These are phyloP conservation scores for Macquaria australasica DNA, from an alignment of 2,113 vertebrate species.

Conservation along the genomic window DNA sequence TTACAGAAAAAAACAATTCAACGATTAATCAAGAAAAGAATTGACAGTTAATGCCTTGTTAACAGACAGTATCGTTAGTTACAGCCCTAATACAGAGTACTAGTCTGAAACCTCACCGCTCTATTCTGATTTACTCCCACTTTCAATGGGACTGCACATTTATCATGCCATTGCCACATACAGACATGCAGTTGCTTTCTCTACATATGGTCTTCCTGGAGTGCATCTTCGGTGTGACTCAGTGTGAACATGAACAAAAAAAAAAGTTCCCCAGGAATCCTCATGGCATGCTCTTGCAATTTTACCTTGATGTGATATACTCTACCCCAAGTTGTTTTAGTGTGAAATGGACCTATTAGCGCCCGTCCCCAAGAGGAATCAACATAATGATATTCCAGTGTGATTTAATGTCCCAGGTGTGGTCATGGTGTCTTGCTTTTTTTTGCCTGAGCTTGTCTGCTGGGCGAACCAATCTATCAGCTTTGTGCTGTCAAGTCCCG, in stretches of 20 bases:
- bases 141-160: conserved; percentile 15
- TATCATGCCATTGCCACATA: conserved; percentile 2
- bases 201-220: neutral
- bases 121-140: conserved; percentile 6
- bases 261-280: neutral
- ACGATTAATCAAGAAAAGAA: neutral
- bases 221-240: neutral
- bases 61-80: neutral
- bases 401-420: conserved; percentile 68
- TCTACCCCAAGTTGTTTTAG: conserved; percentile 38
- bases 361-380: conserved; percentile 46
- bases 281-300: neutral
- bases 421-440: conserved; percentile 68
- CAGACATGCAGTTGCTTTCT: conserved; percentile 2
- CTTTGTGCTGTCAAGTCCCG: conserved; percentile 60
- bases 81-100: neutral
- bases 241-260: neutral
- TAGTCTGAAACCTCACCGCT: neutral
- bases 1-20: neutral
- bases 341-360: conserved; percentile 61
- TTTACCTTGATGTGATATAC: conserved; percentile 41
- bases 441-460: conserved; percentile 50
- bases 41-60: neutral
- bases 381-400: conserved; percentile 56
- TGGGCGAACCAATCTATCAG: conserved; percentile 68